Conservation (phyloP, 2,797 vertebrate species). For the Euphonia xanthogaster region DNA sequence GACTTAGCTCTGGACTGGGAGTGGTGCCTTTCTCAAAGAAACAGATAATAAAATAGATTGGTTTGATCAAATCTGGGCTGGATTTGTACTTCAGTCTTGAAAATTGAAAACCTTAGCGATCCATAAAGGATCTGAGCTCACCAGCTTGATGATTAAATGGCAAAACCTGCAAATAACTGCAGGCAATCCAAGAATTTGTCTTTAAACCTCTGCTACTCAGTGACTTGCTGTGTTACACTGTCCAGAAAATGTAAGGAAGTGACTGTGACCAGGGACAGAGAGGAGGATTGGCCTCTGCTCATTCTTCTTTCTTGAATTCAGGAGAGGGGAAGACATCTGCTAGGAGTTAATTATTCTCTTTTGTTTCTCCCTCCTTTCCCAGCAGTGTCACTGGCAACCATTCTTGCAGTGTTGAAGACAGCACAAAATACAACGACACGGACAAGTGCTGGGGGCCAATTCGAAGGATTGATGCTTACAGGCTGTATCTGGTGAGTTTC, state of each 20-base stretch:
- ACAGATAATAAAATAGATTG: background rate
- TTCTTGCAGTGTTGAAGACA: conserved; percentile 84
- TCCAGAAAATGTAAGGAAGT: background rate
- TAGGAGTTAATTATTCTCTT: conserved; percentile 37
- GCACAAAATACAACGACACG: conserved; percentile 88
- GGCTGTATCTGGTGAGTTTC: conserved; percentile 91
- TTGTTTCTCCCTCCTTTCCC: conserved; percentile 42
- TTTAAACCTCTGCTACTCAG: background rate
- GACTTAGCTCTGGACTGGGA: background rate
- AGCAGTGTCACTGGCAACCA: conserved; percentile 84
- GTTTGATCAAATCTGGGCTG: background rate
- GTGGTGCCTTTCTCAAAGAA: background rate
- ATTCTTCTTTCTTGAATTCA: background rate
- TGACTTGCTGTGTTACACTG: background rate
- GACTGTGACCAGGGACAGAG: background rate
- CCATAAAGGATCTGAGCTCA: background rate
- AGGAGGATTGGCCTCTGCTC: background rate
- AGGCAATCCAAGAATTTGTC: background rate
- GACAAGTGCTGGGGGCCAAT: conserved; percentile 92
- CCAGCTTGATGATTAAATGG: background rate
- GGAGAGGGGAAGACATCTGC: conserved; percentile 4
- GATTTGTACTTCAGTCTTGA: background rate
- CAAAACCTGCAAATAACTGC: background rate
- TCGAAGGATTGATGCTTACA: conserved; percentile 88
- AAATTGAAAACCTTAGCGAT: background rate